Evolutionary conservation across 2,113 vertebrate species (phyloP).

Genomic region (Eulemur macaco): DNA sequence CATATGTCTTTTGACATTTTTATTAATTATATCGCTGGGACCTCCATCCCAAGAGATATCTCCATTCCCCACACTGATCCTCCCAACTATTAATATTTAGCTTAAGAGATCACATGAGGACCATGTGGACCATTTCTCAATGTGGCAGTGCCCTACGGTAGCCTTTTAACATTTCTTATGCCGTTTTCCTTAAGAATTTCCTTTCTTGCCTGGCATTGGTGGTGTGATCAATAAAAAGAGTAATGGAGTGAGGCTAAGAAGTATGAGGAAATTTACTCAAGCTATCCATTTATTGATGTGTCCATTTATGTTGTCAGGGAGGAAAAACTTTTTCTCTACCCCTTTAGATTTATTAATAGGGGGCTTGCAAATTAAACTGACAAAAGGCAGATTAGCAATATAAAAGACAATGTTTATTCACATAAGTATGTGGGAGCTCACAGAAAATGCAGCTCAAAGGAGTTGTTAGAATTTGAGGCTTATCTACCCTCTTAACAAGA

Average conservation of each 20-base stretch:
- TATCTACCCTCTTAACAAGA: background rate
- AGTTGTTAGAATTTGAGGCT: background rate
- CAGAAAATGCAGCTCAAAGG: background rate
- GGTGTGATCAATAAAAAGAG: constrained; percentile 36
- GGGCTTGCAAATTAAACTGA: constrained; percentile 27
- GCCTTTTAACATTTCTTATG: constrained; percentile 39
- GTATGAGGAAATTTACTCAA: constrained; percentile 37
- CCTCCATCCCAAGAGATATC: background rate
- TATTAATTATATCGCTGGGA: background rate
- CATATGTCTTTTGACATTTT: background rate
- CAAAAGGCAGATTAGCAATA: background rate
- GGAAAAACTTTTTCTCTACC: background rate
- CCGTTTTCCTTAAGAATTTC: background rate
- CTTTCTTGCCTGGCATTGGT: constrained; percentile 19
- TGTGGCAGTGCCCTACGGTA: background rate
- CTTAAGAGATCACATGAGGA: constrained; percentile 6
- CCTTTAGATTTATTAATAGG: background rate
- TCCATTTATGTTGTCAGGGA: constrained; percentile 27
- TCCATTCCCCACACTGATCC: background rate
- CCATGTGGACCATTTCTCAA: background rate
- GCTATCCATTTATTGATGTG: background rate
- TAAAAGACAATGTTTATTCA: background rate
- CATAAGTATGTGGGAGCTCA: background rate
- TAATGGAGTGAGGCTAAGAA: constrained; percentile 33
- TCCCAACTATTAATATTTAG: background rate